Evolutionary conservation across 2,797 vertebrate species (phyloP).

Genomic region (Perodicticus potto): DNA sequence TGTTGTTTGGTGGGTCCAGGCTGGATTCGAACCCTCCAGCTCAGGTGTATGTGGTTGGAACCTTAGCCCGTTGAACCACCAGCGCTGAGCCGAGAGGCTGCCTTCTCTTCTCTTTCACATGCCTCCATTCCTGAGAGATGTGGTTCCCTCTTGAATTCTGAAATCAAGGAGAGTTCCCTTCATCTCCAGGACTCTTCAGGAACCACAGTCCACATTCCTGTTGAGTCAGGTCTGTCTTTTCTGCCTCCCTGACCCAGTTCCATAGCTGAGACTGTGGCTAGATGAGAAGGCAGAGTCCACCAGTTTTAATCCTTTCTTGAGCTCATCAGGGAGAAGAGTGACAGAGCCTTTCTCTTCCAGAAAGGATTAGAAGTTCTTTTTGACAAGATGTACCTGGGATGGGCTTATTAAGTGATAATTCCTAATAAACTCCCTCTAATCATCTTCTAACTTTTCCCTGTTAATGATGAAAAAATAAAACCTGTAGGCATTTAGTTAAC

Average conservation of each 20-base stretch:
- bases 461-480: neutral
- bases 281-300: neutral
- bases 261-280: neutral
- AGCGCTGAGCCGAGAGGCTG: no score
- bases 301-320: slow-evolving; percentile 36
- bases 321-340: slow-evolving; percentile 56
- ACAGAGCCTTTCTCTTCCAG: slow-evolving; percentile 49
- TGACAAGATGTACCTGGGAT: neutral
- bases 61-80: no score
- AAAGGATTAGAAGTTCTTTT: slow-evolving; percentile 54
- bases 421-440: slow-evolving; percentile 27
- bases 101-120: neutral
- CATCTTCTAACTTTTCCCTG: neutral
- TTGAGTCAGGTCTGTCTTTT: neutral
- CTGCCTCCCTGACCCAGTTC: neutral
- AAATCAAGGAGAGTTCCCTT: neutral
- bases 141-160: neutral
- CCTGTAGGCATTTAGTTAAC: slow-evolving; percentile 43
- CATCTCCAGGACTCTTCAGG: neutral
- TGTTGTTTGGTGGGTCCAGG: no score
- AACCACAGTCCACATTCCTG: neutral
- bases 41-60: no score
- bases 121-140: neutral
- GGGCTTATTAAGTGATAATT: slow-evolving; percentile 61
- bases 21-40: no score